phyloP scores from a whole-genome alignment of 2,797 vertebrate species.

The Jordanella pulchra region DNA sequence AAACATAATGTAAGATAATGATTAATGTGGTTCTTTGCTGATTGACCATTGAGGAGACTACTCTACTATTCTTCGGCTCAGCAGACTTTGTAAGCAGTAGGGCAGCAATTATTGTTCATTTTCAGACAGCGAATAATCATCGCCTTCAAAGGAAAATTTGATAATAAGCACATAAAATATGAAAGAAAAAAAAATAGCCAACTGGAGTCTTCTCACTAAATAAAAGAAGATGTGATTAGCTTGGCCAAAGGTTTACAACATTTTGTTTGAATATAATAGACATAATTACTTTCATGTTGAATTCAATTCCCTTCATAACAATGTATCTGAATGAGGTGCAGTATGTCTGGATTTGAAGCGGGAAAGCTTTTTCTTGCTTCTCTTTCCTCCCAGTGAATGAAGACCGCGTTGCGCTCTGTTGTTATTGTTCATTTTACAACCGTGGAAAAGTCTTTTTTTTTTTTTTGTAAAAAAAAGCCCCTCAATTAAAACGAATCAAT shows the following conservation, averaged over 20 bases:
- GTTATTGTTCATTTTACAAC: conserved; percentile 37
- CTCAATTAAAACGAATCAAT: conserved; percentile 16
- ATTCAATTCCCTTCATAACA: conserved; percentile 77
- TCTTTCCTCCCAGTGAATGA: conserved; percentile 35
- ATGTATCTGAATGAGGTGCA: conserved; percentile 78
- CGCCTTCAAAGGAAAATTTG: conserved; percentile 79
- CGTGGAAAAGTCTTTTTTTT: conserved; percentile 13
- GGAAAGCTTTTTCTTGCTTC: conserved; percentile 44
- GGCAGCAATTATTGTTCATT: conserved; percentile 83
- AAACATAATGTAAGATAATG: conserved; percentile 70
- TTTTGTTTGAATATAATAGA: conserved; percentile 83
- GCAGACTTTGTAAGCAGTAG: conserved; percentile 76
- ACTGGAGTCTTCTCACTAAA: conserved; percentile 73
- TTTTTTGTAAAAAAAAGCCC: background rate
- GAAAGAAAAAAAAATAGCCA: conserved; percentile 77
- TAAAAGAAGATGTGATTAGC: conserved; percentile 81
- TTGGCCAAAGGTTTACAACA: conserved; percentile 81
- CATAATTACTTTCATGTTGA: conserved; percentile 79
- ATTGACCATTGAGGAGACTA: conserved; percentile 76
- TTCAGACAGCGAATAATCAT: conserved; percentile 78
- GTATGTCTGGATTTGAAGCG: conserved; percentile 69
- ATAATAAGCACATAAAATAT: conserved; percentile 82
- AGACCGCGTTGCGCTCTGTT: conserved; percentile 50
- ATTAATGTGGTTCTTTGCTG: conserved; percentile 79
- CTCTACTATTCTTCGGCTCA: conserved; percentile 62